phyloP scores from a whole-genome alignment of 1,140 invertebrate genomes.

The Apis dorsata region DNA sequence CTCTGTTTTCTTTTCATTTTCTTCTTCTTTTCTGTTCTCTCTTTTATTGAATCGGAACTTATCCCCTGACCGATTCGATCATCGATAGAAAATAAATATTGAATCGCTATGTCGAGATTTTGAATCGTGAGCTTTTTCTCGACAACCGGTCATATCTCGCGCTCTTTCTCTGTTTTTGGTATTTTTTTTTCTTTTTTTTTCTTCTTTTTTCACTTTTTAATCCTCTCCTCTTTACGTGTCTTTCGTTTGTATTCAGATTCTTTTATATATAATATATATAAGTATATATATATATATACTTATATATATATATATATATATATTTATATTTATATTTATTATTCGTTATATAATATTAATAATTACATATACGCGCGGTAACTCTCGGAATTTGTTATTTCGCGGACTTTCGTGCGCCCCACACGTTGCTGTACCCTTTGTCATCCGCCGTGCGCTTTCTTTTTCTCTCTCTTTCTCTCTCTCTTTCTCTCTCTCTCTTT shows the following conservation, averaged over 20 bases:
- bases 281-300: conserved; percentile 51
- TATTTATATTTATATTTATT: conserved; percentile 62
- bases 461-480: background rate
- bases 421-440: conserved; percentile 57
- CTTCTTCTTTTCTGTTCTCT: background rate
- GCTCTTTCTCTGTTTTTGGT: conserved; percentile 22
- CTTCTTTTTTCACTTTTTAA: conserved; percentile 15
- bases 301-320: conserved; percentile 51
- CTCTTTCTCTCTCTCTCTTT: conserved; percentile 27
- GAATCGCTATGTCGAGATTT: conserved; percentile 59
- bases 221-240: conserved; percentile 22
- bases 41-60: background rate
- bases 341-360: conserved; percentile 59
- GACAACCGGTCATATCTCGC: conserved; percentile 45
- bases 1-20: background rate
- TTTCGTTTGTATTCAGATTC: conserved; percentile 29
- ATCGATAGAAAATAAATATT: conserved; percentile 65
- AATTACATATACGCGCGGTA: conserved; percentile 60
- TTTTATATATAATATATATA: conserved; percentile 52
- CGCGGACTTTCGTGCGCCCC: conserved; percentile 61
- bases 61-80: background rate
- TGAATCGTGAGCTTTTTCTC: conserved; percentile 52
- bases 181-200: conserved; percentile 10
- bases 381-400: conserved; percentile 38
- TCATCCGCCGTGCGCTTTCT: conserved; percentile 24